A percentile compares a stretch with the other conserved stretches of the same genome.
phyloP scores from a whole-genome alignment of 2,113 vertebrate genomes.

The Pipra filicauda region DNA sequence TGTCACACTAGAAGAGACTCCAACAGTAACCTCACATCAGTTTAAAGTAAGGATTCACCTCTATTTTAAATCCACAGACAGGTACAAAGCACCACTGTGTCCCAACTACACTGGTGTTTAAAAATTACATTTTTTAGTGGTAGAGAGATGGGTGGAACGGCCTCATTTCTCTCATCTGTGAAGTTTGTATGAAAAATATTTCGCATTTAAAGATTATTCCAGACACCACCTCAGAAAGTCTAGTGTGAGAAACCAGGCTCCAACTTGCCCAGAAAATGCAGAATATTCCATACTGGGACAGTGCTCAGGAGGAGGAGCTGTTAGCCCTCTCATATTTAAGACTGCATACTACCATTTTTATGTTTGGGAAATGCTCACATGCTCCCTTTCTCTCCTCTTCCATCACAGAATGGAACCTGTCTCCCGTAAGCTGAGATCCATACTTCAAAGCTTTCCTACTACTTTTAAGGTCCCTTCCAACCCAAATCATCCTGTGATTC shows the following conservation, averaged over 20 bases:
- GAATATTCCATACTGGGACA: not conserved
- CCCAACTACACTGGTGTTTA: not conserved
- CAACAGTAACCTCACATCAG: not conserved
- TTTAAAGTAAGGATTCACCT: not conserved
- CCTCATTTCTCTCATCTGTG: not conserved
- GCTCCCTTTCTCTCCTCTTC: not conserved
- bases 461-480: not conserved
- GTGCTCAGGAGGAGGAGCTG: not conserved
- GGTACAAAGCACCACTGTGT: not conserved
- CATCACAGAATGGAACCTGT: not conserved
- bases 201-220: not conserved
- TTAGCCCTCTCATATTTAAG: not conserved
- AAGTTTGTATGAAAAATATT: not conserved
- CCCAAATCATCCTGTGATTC: not conserved
- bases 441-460: not conserved
- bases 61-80: not conserved
- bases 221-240: not conserved
- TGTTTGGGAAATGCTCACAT: not conserved
- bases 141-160: not conserved
- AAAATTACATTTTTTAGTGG: not conserved
- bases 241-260: not conserved
- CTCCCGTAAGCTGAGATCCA: rapidly evolving
- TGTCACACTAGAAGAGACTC: not conserved
- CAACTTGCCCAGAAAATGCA: not conserved
- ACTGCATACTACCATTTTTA: not conserved